Conservation (phyloP, 2,797 vertebrate genomes). For the Pseudopleuronectes americanus region DNA sequence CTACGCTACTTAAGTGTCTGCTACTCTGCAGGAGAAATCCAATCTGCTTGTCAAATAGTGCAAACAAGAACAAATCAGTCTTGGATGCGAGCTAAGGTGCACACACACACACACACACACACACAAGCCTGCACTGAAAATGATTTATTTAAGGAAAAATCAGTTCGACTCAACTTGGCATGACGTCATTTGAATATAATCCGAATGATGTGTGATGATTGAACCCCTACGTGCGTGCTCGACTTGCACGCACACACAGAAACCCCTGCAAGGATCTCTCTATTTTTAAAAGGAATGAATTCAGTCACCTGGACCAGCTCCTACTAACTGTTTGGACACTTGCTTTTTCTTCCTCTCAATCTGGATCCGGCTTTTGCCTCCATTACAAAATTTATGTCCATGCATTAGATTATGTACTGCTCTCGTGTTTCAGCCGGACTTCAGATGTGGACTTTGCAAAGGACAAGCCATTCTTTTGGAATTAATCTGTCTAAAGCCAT, state of each 20-base stretch:
- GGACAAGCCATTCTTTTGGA: slow-evolving; percentile 72
- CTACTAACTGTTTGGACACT: slow-evolving; percentile 38
- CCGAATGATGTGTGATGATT: slow-evolving; percentile 41
- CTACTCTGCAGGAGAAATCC: slow-evolving; percentile 31
- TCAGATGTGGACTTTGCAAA: slow-evolving; percentile 61
- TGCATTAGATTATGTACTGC: slow-evolving; percentile 56
- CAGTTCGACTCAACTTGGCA: slow-evolving; percentile 18
- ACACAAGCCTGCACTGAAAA: slow-evolving; percentile 9
- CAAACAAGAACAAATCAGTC: slow-evolving; percentile 39
- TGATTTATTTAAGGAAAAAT: slow-evolving; percentile 38
- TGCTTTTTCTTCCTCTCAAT: slow-evolving; percentile 35
- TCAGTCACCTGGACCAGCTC: slow-evolving; percentile 40
- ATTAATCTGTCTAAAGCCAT: slow-evolving; percentile 71
- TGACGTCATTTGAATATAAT: slow-evolving; percentile 41
- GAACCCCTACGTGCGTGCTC: slow-evolving; percentile 14
- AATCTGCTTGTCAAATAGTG: slow-evolving; percentile 28
- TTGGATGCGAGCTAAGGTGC: neutral
- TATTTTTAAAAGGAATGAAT: slow-evolving; percentile 14
- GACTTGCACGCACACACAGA: slow-evolving; percentile 23
- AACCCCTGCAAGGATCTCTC: slow-evolving; percentile 18
- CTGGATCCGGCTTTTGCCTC: slow-evolving; percentile 49
- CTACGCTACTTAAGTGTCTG: slow-evolving; percentile 10
- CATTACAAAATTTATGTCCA: slow-evolving; percentile 65
- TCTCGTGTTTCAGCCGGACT: slow-evolving; percentile 69
- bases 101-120: slow-evolving; percentile 5